phyloP scores from a whole-genome alignment of 2,888 invertebrate species.

The Ennomos quercinarius region DNA sequence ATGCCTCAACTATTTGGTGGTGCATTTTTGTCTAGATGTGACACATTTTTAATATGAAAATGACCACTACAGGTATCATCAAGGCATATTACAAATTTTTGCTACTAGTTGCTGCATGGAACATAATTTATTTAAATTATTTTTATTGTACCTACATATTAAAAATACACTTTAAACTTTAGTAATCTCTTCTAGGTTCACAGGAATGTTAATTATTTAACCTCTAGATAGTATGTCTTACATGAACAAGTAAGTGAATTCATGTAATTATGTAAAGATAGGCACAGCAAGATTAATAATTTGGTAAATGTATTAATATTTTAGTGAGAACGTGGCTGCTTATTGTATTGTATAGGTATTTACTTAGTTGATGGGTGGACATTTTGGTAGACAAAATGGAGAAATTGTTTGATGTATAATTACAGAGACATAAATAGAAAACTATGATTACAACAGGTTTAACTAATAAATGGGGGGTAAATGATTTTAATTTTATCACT shows the following conservation, averaged over 20 bases:
- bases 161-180: too few species aligned
- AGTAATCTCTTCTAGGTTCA: too few species aligned
- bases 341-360: conserved; percentile 7
- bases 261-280: neutral
- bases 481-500: conserved; percentile 49
- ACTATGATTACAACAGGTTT: conserved; percentile 28
- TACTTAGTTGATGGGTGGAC: neutral
- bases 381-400: conserved; percentile 5
- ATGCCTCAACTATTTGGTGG: too few species aligned
- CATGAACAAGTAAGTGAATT: neutral
- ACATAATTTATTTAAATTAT: conserved; percentile 5
- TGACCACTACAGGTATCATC: too few species aligned
- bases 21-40: too few species aligned
- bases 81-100: too few species aligned
- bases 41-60: too few species aligned
- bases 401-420: neutral
- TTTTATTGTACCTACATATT: too few species aligned
- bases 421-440: conserved; percentile 2
- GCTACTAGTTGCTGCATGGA: neutral
- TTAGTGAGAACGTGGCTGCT: conserved; percentile 1
- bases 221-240: neutral
- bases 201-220: too few species aligned
- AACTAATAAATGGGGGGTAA: conserved; percentile 38
- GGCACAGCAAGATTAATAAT: neutral
- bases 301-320: neutral